Base-by-base conservation (phyloP, 2,113 vertebrate genomes). In the Indicator indicator region DNA sequence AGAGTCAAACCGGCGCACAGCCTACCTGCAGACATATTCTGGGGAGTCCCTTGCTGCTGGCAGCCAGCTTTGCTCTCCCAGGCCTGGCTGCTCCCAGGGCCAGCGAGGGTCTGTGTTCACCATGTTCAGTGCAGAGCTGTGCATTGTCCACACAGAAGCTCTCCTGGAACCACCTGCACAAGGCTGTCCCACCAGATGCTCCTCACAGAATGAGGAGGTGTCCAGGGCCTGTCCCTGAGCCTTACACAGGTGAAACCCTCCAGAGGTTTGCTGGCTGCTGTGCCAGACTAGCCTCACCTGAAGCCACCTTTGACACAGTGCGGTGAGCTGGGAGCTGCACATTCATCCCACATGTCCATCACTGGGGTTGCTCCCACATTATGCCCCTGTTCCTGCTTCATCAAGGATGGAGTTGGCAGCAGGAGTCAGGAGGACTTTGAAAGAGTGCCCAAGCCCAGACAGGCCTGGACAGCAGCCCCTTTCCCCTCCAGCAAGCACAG, bases 121-220 rank as follows among this genome's bases (percentile, higher is more conserved):
- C 0, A 0, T 11, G 11, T 50, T 89, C 60, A 26, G 38, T 36
- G 72, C 3, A 2, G 68, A 59, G 44, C 13, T 1, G 0, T 3
- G 3, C 16, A 6, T 3, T 6, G 3, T 12, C 27, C 12, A 36
- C 0, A 0, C 23, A 82, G 44, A 54, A 71, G 54, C 42, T 70
- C 42, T 86, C 67, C 72, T 33, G 77, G 33, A 91, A 52, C 3
- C 12, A 5, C 44, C 44, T 15, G 19, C 69, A 71, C 16, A 24
- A 78, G 84, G 54, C 58, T 23, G 28, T 71, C 28, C 46, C 83
- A 71, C 18, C 30, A 28, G 62, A 68, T 62, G 40, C 18, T 71
- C 38, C 65, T 80, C 78, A 59, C 27, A 72, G 59, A 18, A 36
- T 16, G 27, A 56, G 55, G 48, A 55, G 40, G 8, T 42, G 23